phyloP scores from a whole-genome alignment of 2,888 invertebrate species.

The Augochlorella aurata region DNA sequence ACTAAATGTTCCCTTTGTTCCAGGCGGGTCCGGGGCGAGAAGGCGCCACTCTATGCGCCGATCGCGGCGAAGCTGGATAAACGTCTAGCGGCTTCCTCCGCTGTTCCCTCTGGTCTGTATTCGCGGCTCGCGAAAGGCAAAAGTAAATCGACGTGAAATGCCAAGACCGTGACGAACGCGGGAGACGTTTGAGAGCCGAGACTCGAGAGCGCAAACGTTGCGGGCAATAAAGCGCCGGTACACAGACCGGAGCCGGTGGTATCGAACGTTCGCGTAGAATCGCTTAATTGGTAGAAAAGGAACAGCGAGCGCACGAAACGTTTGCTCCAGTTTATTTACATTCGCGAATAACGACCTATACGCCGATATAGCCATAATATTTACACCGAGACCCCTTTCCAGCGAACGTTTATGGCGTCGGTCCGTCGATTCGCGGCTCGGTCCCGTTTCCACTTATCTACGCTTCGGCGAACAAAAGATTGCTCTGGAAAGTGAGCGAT shows the following conservation, averaged over 20 bases:
- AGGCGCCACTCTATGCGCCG: not conserved
- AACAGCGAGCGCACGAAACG: conserved; percentile 15
- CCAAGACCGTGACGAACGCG: conserved; percentile 42
- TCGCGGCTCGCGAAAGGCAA: not conserved
- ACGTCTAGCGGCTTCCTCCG: not conserved
- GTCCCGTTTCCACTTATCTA: conserved; percentile 29
- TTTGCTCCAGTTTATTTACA: conserved; percentile 59
- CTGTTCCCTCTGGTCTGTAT: not conserved
- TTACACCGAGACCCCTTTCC: conserved; percentile 45
- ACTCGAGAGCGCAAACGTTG: conserved; percentile 25
- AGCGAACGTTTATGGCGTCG: conserved; percentile 56
- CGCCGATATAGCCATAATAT: conserved; percentile 65
- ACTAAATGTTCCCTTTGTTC: conserved; percentile 32
- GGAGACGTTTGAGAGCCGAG: conserved; percentile 17
- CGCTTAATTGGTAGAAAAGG: conserved; percentile 60
- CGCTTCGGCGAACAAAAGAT: conserved; percentile 1
- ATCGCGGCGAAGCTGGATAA: conserved; percentile 11
- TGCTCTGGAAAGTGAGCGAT: conserved; percentile 5
- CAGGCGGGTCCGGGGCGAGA: not conserved
- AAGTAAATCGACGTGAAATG: conserved; percentile 41
- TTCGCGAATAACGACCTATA: conserved; percentile 56
- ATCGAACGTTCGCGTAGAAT: conserved; percentile 56
- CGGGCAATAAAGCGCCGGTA: conserved; percentile 32
- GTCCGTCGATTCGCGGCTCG: conserved; percentile 43
- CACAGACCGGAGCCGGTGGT: conserved; percentile 1